phyloP scores from a whole-genome alignment of 1,140 invertebrate genomes.

The Epicauta chinensis region DNA sequence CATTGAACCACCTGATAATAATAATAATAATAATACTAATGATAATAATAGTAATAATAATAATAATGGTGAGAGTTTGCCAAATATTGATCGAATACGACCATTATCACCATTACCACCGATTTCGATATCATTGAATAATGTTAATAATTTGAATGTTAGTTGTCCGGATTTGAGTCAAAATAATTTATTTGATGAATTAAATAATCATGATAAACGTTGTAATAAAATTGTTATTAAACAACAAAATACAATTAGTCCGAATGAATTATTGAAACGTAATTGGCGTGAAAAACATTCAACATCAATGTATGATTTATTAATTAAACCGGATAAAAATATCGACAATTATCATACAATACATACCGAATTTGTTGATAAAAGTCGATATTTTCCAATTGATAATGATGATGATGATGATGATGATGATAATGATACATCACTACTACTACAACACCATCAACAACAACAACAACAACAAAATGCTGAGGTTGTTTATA shows the following conservation, averaged over 20 bases:
- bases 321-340: constrained; percentile 15
- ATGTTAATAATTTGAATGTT: constrained; percentile 27
- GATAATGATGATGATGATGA: background rate
- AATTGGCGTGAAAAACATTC: constrained; percentile 30
- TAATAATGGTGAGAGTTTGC: constrained; percentile 6
- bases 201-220: background rate
- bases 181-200: constrained; percentile 8
- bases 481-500: constrained; percentile 8
- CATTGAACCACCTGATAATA: constrained; percentile 31
- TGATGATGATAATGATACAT: background rate
- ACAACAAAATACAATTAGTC: constrained; percentile 21
- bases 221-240: background rate
- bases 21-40: constrained; percentile 26
- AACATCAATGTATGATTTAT: constrained; percentile 33
- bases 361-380: constrained; percentile 21
- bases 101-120: background rate
- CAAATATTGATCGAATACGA: constrained; percentile 1
- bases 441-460: constrained; percentile 1
- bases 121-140: constrained; percentile 17
- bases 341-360: constrained; percentile 37
- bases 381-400: background rate
- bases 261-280: constrained; percentile 24
- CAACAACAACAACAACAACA: background rate
- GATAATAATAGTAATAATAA: constrained; percentile 24
- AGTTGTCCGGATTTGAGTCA: constrained; percentile 36